These are phyloP conservation scores for Mirza zaza DNA, from an alignment of 2,113 vertebrate species.

Conservation along the genomic window DNA sequence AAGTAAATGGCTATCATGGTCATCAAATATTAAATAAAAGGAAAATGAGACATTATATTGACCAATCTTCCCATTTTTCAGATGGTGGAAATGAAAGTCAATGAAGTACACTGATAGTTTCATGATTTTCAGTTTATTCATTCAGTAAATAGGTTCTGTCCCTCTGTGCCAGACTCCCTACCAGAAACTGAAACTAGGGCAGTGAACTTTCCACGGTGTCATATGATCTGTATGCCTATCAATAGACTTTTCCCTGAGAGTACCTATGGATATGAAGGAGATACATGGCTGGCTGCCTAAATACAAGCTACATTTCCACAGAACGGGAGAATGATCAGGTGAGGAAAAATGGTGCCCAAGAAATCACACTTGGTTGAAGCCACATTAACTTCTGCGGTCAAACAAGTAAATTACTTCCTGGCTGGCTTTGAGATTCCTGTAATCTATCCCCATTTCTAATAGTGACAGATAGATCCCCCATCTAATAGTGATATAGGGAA, in stretches of 20 bases:
- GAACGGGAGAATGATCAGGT: fast-evolving
- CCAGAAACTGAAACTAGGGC: not conserved
- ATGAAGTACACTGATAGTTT: not conserved
- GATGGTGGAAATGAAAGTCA: not conserved
- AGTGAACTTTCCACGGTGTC: not conserved
- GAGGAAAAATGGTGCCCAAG: not conserved
- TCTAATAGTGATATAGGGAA: not conserved
- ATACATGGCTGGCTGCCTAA: not conserved
- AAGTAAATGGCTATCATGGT: not conserved
- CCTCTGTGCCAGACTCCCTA: too few species aligned
- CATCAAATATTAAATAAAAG: not conserved
- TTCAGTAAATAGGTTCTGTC: not conserved
- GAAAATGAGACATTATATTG: not conserved
- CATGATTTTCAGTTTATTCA: not conserved
- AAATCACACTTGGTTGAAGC: not conserved
- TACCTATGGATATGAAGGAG: not conserved
- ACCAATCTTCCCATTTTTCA: not conserved
- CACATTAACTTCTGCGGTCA: not conserved
- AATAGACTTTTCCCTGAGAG: not conserved
- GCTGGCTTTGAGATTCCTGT: not conserved
- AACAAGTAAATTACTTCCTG: not conserved
- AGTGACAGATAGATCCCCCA: too few species aligned
- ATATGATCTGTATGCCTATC: fast-evolving
- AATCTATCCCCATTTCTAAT: not conserved
- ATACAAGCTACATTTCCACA: fast-evolving